Evolutionary conservation across 1,140 invertebrate species (phyloP).

Genomic region (Tenebrio molitor): DNA sequence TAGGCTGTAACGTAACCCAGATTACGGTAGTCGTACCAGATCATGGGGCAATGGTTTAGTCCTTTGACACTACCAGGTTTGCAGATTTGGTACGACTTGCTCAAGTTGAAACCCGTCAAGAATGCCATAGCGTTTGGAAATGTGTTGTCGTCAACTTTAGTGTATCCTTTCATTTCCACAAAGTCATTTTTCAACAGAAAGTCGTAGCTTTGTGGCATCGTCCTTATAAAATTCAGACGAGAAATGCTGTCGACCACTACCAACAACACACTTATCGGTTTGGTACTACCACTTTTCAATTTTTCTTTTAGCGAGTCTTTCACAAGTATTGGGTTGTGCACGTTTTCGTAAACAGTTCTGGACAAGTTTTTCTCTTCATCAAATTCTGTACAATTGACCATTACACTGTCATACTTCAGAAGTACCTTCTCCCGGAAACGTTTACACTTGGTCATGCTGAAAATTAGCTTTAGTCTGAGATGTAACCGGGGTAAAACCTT

Average conservation of each 20-base stretch:
- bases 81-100: conserved; percentile 69
- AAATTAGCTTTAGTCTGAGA: conserved; percentile 48
- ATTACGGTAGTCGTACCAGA: not conserved
- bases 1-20: not conserved
- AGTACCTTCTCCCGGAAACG: conserved; percentile 65
- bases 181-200: conserved; percentile 72
- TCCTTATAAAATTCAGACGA: conserved; percentile 81
- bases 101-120: conserved; percentile 75
- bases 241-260: conserved; percentile 89
- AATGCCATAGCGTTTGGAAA: conserved; percentile 87
- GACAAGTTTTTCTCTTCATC: conserved; percentile 55
- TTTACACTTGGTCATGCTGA: conserved; percentile 65
- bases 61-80: conserved; percentile 63
- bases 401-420: conserved; percentile 64
- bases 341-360: conserved; percentile 68
- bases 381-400: conserved; percentile 66
- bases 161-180: conserved; percentile 73
- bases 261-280: conserved; percentile 77
- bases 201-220: conserved; percentile 80
- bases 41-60: not conserved
- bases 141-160: conserved; percentile 83
- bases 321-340: conserved; percentile 67
- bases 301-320: conserved; percentile 54
- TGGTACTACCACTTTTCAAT: conserved; percentile 45
- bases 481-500: not conserved